Evolutionary conservation across 2,888 invertebrate species (phyloP).

Genomic region (Diadegma fenestrale): DNA sequence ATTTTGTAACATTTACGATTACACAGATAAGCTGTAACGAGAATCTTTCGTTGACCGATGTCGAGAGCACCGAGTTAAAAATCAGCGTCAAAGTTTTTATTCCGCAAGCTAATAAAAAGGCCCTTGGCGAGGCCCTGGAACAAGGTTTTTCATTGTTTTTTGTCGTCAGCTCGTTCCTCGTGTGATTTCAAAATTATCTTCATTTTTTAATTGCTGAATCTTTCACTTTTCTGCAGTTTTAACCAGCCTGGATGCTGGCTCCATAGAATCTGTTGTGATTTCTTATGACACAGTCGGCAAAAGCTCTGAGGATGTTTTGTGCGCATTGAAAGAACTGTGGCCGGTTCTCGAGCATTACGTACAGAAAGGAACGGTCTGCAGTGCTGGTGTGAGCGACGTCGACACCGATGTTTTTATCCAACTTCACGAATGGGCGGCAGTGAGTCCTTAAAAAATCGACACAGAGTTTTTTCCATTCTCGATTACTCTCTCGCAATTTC

Average conservation of each 20-base stretch:
- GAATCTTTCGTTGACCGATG: conserved; percentile 84
- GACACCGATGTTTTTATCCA: conserved; percentile 92
- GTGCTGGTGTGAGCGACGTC: conserved; percentile 95
- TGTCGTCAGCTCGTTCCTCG: conserved; percentile 7
- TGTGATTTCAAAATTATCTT: not conserved
- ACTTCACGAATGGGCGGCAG: conserved; percentile 91
- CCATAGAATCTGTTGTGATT: conserved; percentile 93
- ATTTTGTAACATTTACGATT: conserved; percentile 9
- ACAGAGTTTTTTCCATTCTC: not conserved
- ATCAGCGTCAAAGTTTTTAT: conserved; percentile 95
- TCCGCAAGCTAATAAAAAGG: conserved; percentile 88
- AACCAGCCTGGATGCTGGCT: conserved; percentile 89
- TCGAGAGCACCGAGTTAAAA: conserved; percentile 91
- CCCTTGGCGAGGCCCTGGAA: conserved; percentile 90
- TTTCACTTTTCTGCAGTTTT: conserved; percentile 87
- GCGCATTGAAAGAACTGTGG: conserved; percentile 91
- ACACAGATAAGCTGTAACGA: conserved; percentile 74
- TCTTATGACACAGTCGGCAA: conserved; percentile 88
- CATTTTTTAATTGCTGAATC: not conserved
- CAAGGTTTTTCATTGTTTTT: conserved; percentile 86
- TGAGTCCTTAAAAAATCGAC: conserved; percentile 70
- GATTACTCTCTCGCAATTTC: not conserved
- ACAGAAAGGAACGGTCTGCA: conserved; percentile 87
- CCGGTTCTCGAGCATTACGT: conserved; percentile 90
- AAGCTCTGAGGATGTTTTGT: conserved; percentile 75